Base-by-base conservation (phyloP, 2,797 vertebrate species). In the Adrianichthys oophorus region DNA sequence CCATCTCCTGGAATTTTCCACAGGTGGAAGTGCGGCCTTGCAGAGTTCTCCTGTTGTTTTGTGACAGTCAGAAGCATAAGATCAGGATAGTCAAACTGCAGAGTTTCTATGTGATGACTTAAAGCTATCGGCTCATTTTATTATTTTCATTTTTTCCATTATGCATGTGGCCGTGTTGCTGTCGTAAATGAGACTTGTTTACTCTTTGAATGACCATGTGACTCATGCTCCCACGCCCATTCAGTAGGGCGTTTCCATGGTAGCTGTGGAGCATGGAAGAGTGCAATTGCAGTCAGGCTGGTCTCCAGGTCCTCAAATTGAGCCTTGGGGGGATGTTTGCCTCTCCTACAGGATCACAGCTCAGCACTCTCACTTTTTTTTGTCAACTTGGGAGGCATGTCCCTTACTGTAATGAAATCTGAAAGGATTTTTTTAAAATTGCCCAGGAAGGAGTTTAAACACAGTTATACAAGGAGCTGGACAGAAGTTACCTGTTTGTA, bases 101-200 rank as follows among this genome's bases (percentile, higher is more conserved):
- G 26, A 26, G 32, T 10, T 32, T 12, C 32, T 12, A 3, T 32
- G 29, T 19, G 44, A 19, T 29, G 40, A 19, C 43, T 50, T 56
- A 15, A 37, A 65, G 19, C 50, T 48, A 69, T 59, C 50, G 49
- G 59, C 55, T 62, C 52, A 44, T 21, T 72, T 72, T 19, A 52
- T 66, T 52, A 75, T 76, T 18, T 8, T 45, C 19, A 19, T 5
- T 46, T 21, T 46, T 47, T 47, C 21, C 21, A 47, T 21, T 23
- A 47, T 47, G 45, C 19, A 66, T 80, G 67, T 68, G 78, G 48
- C 62, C 59, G 66, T 70, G 76, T 55, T 67, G 78, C 24, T 71
- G 83, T 91, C 86, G 87, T 92, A 90, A 93, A 93, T 91, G 89
- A 89, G 90, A 70, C 86, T 84, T 92, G 89, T 93, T 92, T 92